phyloP scores from a whole-genome alignment of 2,797 vertebrate genomes.

The Spinibarbus caldwelli region DNA sequence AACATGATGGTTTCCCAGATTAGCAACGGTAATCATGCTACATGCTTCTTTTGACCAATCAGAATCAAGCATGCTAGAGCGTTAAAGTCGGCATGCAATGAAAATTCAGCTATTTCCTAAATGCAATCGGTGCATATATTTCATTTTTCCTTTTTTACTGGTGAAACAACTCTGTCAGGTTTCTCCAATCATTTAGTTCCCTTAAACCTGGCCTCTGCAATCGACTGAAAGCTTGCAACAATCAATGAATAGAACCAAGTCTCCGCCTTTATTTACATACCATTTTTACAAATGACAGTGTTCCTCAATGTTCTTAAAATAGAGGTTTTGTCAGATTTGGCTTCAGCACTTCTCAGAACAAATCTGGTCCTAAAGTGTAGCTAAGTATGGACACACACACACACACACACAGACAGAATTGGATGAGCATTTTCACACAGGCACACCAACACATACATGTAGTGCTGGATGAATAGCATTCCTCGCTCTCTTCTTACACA shows the following conservation, averaged over 20 bases:
- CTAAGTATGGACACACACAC: neutral
- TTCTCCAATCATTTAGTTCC: neutral
- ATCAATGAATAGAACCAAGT: neutral
- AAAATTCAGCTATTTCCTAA: neutral
- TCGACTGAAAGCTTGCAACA: neutral
- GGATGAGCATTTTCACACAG: constrained; percentile 16
- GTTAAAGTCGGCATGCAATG: neutral
- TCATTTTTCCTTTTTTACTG: neutral
- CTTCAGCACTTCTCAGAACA: neutral
- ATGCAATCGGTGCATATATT: neutral
- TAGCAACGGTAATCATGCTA: neutral
- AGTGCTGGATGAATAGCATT: constrained; percentile 2
- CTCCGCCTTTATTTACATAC: neutral
- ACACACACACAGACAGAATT: neutral
- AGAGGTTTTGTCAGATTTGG: neutral
- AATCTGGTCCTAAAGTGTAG: neutral
- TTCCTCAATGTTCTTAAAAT: neutral
- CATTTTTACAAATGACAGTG: neutral
- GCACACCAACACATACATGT: neutral
- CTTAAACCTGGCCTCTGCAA: neutral
- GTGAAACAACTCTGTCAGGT: neutral
- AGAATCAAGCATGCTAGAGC: neutral
- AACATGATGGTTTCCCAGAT: neutral
- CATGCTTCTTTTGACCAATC: neutral
- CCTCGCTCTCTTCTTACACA: neutral